These are phyloP conservation scores for Ditula angustiorana DNA, from an alignment of 2,888 invertebrate species.

Conservation along the genomic window DNA sequence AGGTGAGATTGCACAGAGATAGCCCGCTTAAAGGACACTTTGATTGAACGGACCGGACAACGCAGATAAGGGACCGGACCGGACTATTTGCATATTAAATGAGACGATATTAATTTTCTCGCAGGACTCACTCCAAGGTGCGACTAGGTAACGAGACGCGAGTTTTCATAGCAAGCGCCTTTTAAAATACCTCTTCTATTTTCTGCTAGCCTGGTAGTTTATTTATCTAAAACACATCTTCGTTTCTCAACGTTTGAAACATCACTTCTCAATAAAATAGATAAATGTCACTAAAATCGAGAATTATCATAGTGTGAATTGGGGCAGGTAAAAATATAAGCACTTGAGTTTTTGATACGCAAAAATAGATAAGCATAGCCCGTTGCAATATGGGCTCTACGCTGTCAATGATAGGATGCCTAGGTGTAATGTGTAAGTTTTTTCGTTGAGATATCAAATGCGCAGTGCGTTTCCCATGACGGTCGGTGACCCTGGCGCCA, in stretches of 20 bases:
- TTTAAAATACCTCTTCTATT: conserved; percentile 47
- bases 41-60: conserved; percentile 83
- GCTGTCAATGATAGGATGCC: conserved; percentile 8
- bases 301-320: conserved; percentile 28
- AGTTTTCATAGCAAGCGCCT: conserved; percentile 8
- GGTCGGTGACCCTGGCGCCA: conserved; percentile 48
- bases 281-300: conserved; percentile 3
- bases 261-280: conserved; percentile 6
- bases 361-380: conserved; percentile 28
- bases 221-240: conserved; percentile 24
- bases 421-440: conserved; percentile 41
- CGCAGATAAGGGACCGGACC: conserved; percentile 68
- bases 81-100: conserved; percentile 82
- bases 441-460: conserved; percentile 46
- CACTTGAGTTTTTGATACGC: conserved; percentile 40
- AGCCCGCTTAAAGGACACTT: conserved; percentile 77
- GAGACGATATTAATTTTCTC: conserved; percentile 80
- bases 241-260: background rate
- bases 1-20: conserved; percentile 71
- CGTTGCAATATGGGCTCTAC: conserved; percentile 1
- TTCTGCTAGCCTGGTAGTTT: conserved; percentile 47
- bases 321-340: conserved; percentile 40
- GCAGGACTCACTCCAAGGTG: conserved; percentile 52
- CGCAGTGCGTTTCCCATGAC: conserved; percentile 51
- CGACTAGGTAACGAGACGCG: conserved; percentile 32